Conservation (phyloP, 2,113 vertebrate species). For the Alaudala cheleensis region DNA sequence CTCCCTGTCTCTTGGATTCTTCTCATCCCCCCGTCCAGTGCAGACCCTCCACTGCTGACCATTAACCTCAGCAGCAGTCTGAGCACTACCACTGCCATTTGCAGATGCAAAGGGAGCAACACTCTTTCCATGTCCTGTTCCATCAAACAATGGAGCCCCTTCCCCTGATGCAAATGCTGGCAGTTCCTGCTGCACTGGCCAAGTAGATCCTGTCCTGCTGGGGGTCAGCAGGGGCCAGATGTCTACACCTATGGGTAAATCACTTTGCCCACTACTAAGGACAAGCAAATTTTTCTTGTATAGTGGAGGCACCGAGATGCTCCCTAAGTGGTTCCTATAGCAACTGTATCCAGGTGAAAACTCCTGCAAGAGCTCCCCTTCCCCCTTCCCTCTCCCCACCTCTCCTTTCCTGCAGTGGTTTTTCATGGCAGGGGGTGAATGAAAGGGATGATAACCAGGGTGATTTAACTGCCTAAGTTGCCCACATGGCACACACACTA, state of each 20-base stretch:
- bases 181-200: accelerated
- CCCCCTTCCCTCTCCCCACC: neutral
- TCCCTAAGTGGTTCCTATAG: constrained; percentile 62
- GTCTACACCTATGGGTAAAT: neutral
- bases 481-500: neutral
- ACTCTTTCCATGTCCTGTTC: neutral
- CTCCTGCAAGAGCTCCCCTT: constrained; percentile 30
- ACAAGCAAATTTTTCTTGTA: constrained; percentile 14
- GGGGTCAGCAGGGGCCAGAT: neutral
- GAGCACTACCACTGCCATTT: neutral
- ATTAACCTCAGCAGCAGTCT: neutral
- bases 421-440: neutral
- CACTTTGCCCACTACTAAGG: neutral
- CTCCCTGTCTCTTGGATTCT: neutral
- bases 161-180: accelerated
- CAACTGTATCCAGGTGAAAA: constrained; percentile 71
- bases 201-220: neutral
- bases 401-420: constrained; percentile 5
- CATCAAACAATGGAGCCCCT: accelerated
- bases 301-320: neutral
- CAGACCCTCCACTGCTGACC: neutral
- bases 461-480: neutral
- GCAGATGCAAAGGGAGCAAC: neutral
- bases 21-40: neutral
- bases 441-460: neutral